Evolutionary conservation across 2,888 invertebrate genomes (phyloP).

Genomic region (Oligia strigilis): DNA sequence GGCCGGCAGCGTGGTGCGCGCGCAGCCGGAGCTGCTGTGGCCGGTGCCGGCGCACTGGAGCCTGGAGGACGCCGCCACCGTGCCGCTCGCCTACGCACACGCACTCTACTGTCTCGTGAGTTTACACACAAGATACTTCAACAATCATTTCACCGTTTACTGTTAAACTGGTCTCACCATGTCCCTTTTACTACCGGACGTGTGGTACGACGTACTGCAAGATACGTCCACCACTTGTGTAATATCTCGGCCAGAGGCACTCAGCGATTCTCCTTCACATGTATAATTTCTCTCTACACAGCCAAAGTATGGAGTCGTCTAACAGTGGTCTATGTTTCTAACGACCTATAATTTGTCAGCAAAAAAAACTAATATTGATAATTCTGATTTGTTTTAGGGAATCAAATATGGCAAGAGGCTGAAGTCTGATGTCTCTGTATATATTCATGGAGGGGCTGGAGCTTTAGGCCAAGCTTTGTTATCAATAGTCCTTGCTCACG

Average conservation of each 20-base stretch:
- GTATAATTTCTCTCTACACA: background rate
- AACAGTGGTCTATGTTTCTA: too few relatives aligned
- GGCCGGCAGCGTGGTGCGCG: constrained; percentile 89
- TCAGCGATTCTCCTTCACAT: background rate
- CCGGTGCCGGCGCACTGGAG: constrained; percentile 93
- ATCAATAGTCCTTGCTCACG: constrained; percentile 75
- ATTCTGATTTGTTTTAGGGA: constrained; percentile 55
- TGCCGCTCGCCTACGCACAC: constrained; percentile 93
- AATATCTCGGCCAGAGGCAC: background rate
- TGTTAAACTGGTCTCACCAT: background rate
- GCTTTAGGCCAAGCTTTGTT: constrained; percentile 83
- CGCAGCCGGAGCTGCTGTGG: constrained; percentile 90
- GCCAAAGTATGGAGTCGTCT: too few relatives aligned
- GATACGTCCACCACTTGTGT: background rate
- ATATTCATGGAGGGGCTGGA: constrained; percentile 73
- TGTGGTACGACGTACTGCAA: background rate
- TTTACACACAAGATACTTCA: constrained; percentile 13
- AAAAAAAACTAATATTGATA: background rate
- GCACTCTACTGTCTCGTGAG: constrained; percentile 83
- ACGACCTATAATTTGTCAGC: too few relatives aligned
- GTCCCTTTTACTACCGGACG: background rate
- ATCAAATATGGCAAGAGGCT: constrained; percentile 54
- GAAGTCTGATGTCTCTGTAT: constrained; percentile 60
- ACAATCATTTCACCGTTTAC: background rate
- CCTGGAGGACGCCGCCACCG: constrained; percentile 93